These are phyloP conservation scores for Podotricha telesiphe DNA, from an alignment of 2,888 invertebrate species.

Conservation along the genomic window DNA sequence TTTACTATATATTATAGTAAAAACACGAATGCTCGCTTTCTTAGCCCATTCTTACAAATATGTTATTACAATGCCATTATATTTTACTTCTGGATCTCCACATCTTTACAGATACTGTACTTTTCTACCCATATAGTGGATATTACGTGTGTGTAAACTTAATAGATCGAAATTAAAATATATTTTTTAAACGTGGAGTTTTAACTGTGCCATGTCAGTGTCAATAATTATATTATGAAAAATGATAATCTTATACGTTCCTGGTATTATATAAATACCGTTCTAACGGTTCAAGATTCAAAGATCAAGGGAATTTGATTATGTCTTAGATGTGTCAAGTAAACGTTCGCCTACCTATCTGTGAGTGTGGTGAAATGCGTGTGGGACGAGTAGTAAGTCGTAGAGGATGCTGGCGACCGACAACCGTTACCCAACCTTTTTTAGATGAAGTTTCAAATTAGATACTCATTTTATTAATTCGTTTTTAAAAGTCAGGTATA, in stretches of 20 bases:
- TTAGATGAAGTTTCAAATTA: not conserved
- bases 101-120: too few species aligned
- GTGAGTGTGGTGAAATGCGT: slow-evolving; percentile 40
- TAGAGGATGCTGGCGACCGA: slow-evolving; percentile 36
- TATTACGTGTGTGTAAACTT: too few species aligned
- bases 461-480: not conserved
- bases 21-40: too few species aligned
- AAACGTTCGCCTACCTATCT: slow-evolving; percentile 35
- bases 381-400: slow-evolving; percentile 38
- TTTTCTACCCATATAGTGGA: too few species aligned
- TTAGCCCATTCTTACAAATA: too few species aligned
- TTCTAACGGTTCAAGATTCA: not conserved
- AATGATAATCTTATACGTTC: not conserved
- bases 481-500: too few species aligned
- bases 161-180: too few species aligned
- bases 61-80: too few species aligned
- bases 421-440: slow-evolving; percentile 42
- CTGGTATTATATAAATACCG: not conserved
- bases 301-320: slow-evolving; percentile 11
- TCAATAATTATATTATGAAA: not conserved
- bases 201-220: not conserved
- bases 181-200: not conserved
- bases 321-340: slow-evolving; percentile 29
- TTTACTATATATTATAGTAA: too few species aligned
- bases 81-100: too few species aligned